Evolutionary conservation across 2,888 invertebrate genomes (phyloP).

Genomic region (Acanthopleura granulata): DNA sequence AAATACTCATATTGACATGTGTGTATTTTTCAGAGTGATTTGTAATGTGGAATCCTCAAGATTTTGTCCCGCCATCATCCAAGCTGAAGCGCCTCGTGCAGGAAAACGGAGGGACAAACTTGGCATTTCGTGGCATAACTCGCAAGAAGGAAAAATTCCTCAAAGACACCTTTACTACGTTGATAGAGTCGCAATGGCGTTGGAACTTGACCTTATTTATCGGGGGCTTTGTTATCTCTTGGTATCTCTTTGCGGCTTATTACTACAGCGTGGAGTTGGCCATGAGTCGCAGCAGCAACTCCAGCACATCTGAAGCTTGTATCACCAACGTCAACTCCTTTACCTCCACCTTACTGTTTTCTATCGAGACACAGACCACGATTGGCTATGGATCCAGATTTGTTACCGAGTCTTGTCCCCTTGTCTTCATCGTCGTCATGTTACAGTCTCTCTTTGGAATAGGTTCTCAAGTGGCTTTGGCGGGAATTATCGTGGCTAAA

Average conservation of each 20-base stretch:
- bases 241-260: conserved; percentile 82
- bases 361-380: conserved; percentile 96
- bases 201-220: conserved; percentile 89
- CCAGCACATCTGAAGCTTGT: conserved; percentile 62
- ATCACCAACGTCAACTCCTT: conserved; percentile 84
- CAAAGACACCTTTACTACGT: conserved; percentile 89
- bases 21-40: too few species aligned
- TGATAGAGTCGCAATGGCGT: conserved; percentile 93
- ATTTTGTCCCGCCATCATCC: background rate
- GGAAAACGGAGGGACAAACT: background rate
- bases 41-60: background rate
- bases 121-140: background rate
- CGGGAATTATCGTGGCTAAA: conserved; percentile 90
- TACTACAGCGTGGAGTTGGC: conserved; percentile 65
- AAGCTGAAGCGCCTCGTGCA: background rate
- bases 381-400: conserved; percentile 90
- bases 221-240: conserved; percentile 86
- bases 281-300: conserved; percentile 55
- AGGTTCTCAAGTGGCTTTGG: conserved; percentile 77
- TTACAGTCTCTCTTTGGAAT: conserved; percentile 92
- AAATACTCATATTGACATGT: too few species aligned
- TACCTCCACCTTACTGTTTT: conserved; percentile 93
- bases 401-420: conserved; percentile 92
- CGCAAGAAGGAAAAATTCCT: conserved; percentile 34
- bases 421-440: conserved; percentile 89